A percentile compares a stretch with the other conserved stretches of the same genome.
phyloP scores from a whole-genome alignment of 1,140 invertebrate genomes.

The Teleogryllus occipitalis region DNA sequence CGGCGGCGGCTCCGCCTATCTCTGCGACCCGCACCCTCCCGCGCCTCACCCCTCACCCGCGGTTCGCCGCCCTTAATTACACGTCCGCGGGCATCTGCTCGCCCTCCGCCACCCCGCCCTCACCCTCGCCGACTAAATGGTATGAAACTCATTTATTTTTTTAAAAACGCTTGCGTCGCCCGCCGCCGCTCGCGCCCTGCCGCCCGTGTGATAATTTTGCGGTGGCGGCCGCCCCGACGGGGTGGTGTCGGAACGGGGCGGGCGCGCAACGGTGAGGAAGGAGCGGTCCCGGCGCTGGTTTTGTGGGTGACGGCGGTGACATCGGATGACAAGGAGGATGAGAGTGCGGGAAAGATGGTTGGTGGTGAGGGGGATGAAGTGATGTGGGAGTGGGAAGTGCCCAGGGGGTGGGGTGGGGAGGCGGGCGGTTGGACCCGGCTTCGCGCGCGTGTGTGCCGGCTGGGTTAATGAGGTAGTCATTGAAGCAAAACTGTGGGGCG shows the following conservation, averaged over 20 bases:
- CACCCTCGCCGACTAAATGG: not conserved
- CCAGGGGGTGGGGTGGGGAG: not conserved
- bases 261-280: not conserved
- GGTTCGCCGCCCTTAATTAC: not conserved
- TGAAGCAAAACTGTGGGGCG: not conserved
- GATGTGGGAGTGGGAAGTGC: not conserved
- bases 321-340: too few species aligned
- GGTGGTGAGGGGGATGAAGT: too few species aligned
- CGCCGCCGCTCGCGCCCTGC: not conserved
- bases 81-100: slow-evolving; percentile 2
- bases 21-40: not conserved
- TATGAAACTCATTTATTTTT: not conserved
- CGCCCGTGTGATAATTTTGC: not conserved
- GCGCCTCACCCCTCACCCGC: not conserved
- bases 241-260: too few species aligned
- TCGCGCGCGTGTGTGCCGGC: not conserved
- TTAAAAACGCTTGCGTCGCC: not conserved
- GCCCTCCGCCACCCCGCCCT: too few species aligned
- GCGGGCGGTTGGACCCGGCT: not conserved
- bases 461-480: not conserved
- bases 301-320: too few species aligned
- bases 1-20: not conserved
- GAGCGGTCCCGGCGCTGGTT: too few species aligned
- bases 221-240: not conserved
- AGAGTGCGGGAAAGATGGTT: too few species aligned